A percentile compares a stretch with the other conserved stretches of the same genome.
Conservation (phyloP, 2,113 vertebrate species). For the Fukomys damarensis region DNA sequence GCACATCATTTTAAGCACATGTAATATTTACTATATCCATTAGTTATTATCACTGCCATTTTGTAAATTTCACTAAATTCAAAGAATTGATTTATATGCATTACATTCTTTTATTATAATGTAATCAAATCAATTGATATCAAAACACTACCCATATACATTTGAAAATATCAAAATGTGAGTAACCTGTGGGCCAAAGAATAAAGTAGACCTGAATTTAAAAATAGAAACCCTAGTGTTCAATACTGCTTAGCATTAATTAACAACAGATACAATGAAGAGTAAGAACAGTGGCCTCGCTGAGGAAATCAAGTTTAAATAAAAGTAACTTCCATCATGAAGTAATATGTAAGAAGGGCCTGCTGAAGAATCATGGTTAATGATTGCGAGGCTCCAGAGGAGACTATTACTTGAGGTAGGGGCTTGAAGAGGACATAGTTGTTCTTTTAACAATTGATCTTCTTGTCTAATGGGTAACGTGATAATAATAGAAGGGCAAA, state of each 20-base stretch:
- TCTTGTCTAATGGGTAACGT: slow-evolving; percentile 5
- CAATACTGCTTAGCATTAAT: not conserved
- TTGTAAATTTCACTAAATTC: slow-evolving; percentile 15
- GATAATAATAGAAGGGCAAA: not conserved
- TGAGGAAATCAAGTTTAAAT: slow-evolving; percentile 40
- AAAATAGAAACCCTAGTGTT: not conserved
- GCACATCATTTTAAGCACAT: not conserved
- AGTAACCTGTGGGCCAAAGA: not conserved
- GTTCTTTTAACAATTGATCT: not conserved
- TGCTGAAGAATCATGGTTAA: not conserved
- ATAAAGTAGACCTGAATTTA: slow-evolving; percentile 9
- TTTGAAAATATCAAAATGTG: slow-evolving; percentile 29
- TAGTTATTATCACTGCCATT: not conserved
- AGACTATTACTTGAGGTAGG: not conserved
- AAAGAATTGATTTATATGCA: not conserved
- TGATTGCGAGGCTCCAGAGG: not conserved
- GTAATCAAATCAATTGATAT: not conserved
- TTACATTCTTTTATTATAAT: not conserved
- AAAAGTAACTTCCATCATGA: slow-evolving; percentile 11
- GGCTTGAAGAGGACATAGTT: not conserved
- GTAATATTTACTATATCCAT: slow-evolving; percentile 12
- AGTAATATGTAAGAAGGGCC: not conserved
- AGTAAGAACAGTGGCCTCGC: not conserved
- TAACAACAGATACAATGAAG: not conserved
- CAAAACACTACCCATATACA: not conserved